Evolutionary conservation across 2,888 invertebrate genomes (phyloP).

Genomic region (Eudemis profundana): DNA sequence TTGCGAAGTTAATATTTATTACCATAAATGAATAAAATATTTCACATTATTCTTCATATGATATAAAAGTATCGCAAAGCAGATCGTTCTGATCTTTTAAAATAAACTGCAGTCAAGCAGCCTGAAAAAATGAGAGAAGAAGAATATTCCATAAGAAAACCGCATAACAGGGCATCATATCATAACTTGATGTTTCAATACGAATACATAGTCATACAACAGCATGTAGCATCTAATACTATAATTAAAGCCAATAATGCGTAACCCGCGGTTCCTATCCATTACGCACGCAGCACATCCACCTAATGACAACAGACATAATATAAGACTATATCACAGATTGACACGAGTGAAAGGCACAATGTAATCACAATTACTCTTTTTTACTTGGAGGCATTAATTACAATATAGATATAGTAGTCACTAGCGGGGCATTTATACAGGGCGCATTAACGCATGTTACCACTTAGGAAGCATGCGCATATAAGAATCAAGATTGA

Average conservation of each 20-base stretch:
- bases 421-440: slow-evolving; percentile 34
- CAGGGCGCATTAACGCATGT: slow-evolving; percentile 36
- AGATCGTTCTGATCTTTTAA: too few species aligned
- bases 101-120: too few species aligned
- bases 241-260: slow-evolving; percentile 61
- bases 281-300: slow-evolving; percentile 22
- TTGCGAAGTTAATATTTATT: not conserved
- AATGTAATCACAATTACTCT: slow-evolving; percentile 30
- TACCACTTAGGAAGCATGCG: slow-evolving; percentile 51
- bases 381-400: slow-evolving; percentile 20
- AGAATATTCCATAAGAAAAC: too few species aligned
- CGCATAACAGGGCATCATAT: too few species aligned
- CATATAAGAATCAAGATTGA: slow-evolving; percentile 65
- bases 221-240: slow-evolving; percentile 2
- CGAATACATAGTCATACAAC: not conserved
- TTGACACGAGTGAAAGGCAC: slow-evolving; percentile 24
- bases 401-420: slow-evolving; percentile 30
- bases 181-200: not conserved
- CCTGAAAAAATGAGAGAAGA: too few species aligned
- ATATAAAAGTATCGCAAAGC: too few species aligned
- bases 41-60: too few species aligned
- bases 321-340: slow-evolving; percentile 28
- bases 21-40: too few species aligned
- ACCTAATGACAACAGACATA: slow-evolving; percentile 14
- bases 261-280: slow-evolving; percentile 53